These are phyloP conservation scores for Iselma pallidipennis DNA, from an alignment of 2,888 invertebrate species.

Conservation along the genomic window DNA sequence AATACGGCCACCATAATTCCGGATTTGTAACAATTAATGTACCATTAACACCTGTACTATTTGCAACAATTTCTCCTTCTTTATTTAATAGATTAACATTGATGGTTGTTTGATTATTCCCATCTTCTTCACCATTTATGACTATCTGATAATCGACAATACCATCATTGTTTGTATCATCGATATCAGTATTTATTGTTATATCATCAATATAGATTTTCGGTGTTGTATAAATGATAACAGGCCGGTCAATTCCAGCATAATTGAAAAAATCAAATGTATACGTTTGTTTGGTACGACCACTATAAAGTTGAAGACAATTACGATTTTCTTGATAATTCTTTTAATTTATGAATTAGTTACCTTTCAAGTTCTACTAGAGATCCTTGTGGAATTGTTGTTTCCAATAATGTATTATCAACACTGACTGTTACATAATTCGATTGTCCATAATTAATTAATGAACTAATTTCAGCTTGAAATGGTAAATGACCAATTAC, in stretches of 20 bases:
- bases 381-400: constrained; percentile 89
- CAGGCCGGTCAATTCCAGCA: constrained; percentile 94
- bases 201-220: constrained; percentile 83
- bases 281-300: constrained; percentile 71
- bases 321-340: not conserved
- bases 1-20: constrained; percentile 91
- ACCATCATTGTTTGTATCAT: constrained; percentile 61
- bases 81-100: constrained; percentile 54
- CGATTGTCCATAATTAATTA: constrained; percentile 67
- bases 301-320: constrained; percentile 35
- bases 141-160: not conserved
- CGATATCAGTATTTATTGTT: constrained; percentile 72
- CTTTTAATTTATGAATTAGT: constrained; percentile 24
- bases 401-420: constrained; percentile 86
- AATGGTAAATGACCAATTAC: constrained; percentile 97
- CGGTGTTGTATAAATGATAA: constrained; percentile 88
- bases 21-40: constrained; percentile 64
- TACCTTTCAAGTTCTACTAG: constrained; percentile 64
- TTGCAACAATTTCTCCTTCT: constrained; percentile 61
- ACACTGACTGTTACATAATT: constrained; percentile 90
- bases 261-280: constrained; percentile 98
- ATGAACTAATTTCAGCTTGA: constrained; percentile 77
- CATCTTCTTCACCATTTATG: not conserved
- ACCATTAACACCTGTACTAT: constrained; percentile 58
- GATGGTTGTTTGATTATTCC: not conserved